Percentiles rank a stretch among this genome's conserved stretches.
Evolutionary conservation across 2,888 invertebrate genomes (phyloP).

Genomic region (Patella ulyssiponensis): DNA sequence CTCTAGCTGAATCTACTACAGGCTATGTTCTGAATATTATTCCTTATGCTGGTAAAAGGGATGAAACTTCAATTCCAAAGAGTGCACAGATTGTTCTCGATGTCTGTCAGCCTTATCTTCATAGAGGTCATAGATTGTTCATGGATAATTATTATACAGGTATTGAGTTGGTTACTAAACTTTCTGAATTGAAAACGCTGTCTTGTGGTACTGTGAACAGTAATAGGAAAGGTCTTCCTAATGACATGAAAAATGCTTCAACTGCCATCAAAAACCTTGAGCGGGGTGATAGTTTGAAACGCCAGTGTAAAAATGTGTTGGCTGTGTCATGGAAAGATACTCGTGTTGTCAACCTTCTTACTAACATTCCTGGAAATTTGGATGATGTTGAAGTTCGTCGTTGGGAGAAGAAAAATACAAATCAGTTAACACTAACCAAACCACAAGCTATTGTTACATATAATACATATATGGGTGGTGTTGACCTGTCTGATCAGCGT

Average conservation of each 20-base stretch:
- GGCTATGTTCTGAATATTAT: slow-evolving; percentile 2
- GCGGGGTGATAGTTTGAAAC: too few relatives aligned
- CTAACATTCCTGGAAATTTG: not conserved
- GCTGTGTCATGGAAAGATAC: slow-evolving; percentile 5
- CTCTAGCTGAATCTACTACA: not conserved
- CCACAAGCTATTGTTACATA: not conserved
- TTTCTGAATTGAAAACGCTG: not conserved
- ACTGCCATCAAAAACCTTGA: too few relatives aligned
- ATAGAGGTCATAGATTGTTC: not conserved
- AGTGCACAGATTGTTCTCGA: not conserved
- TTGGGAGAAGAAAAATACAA: not conserved
- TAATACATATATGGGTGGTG: slow-evolving; percentile 10
- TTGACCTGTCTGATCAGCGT: slow-evolving; percentile 3
- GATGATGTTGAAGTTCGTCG: too few relatives aligned
- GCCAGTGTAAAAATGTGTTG: not conserved
- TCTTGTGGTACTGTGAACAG: not conserved
- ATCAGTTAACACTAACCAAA: not conserved
- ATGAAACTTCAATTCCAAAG: not conserved
- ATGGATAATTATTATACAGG: slow-evolving; percentile 6
- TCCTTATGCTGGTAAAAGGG: not conserved
- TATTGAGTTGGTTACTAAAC: not conserved
- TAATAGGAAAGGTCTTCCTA: not conserved
- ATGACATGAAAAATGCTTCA: not conserved
- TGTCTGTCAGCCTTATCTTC: not conserved
- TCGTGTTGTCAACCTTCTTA: not conserved